Percentiles rank a stretch among this genome's conserved stretches.
phyloP scores from a whole-genome alignment of 1,140 invertebrate species.

The Papilio glaucus region DNA sequence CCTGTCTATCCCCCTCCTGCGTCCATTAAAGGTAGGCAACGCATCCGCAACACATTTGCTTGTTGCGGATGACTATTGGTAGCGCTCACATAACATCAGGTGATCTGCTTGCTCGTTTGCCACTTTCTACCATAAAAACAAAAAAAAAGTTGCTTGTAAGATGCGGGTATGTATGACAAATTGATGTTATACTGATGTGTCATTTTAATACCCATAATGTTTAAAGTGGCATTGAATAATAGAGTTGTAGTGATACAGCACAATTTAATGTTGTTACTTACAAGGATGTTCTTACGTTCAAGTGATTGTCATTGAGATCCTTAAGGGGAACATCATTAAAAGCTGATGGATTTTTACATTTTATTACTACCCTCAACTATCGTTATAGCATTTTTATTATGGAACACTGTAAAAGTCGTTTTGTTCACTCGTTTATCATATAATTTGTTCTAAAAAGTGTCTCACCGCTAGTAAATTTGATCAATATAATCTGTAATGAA shows the following conservation, averaged over 20 bases:
- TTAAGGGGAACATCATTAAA: constrained; percentile 15
- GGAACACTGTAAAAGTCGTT: not conserved
- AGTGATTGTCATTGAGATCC: constrained; percentile 6
- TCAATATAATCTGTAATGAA: not conserved
- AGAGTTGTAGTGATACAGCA: constrained; percentile 64
- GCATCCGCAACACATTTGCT: too few species aligned
- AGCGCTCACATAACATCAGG: too few species aligned
- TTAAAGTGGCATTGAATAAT: constrained; percentile 74
- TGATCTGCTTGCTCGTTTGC: too few species aligned
- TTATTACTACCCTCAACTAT: not conserved
- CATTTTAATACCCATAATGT: constrained; percentile 54
- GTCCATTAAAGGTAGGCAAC: too few species aligned
- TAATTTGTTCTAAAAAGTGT: not conserved
- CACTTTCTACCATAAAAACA: too few species aligned
- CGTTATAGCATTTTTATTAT: not conserved
- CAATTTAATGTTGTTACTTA: constrained; percentile 40
- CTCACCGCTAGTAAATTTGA: not conserved
- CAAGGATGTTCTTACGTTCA: constrained; percentile 3
- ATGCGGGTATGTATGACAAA: constrained; percentile 76
- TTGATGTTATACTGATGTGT: constrained; percentile 64
- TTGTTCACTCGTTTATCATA: not conserved
- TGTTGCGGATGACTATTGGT: too few species aligned
- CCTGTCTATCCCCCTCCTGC: too few species aligned
- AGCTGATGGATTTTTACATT: not conserved
- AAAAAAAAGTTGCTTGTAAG: constrained; percentile 42